Evolutionary conservation across 2,888 invertebrate species (phyloP).

Genomic region (Drosophila barbarae): DNA sequence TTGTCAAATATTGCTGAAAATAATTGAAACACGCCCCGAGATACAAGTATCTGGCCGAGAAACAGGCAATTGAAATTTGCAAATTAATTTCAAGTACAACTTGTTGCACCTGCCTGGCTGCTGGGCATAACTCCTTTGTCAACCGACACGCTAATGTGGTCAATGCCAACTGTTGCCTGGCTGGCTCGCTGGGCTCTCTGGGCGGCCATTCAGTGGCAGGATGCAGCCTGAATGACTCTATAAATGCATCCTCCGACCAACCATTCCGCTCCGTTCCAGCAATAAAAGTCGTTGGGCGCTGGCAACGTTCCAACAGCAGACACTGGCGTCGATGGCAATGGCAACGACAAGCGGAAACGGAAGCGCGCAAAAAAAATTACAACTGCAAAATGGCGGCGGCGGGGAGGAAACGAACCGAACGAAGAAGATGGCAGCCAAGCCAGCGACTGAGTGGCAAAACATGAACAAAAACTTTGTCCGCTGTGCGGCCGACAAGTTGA

Average conservation of each 20-base stretch:
- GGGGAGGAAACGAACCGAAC: neutral
- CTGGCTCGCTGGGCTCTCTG: slow-evolving; percentile 2
- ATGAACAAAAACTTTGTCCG: slow-evolving; percentile 72
- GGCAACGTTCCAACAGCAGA: slow-evolving; percentile 60
- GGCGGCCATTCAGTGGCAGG: slow-evolving; percentile 55
- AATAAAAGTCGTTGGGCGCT: slow-evolving; percentile 63
- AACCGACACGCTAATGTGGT: slow-evolving; percentile 66
- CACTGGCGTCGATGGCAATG: slow-evolving; percentile 25
- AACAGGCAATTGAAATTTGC: slow-evolving; percentile 23
- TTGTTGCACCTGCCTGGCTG: slow-evolving; percentile 57
- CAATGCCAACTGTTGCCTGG: slow-evolving; percentile 72
- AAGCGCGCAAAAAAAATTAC: slow-evolving; percentile 59
- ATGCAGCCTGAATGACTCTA: slow-evolving; percentile 68
- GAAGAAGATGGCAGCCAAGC: slow-evolving; percentile 5
- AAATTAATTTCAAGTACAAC: slow-evolving; percentile 44
- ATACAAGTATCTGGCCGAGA: neutral
- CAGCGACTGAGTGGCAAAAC: slow-evolving; percentile 66
- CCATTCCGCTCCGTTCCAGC: slow-evolving; percentile 16
- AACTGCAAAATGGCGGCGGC: slow-evolving; percentile 51
- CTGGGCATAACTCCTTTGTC: slow-evolving; percentile 63
- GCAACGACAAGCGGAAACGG: slow-evolving; percentile 55
- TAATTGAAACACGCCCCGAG: slow-evolving; percentile 10
- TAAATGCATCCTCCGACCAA: slow-evolving; percentile 55
- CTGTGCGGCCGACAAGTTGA: slow-evolving; percentile 70
- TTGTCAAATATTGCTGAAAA: slow-evolving; percentile 14